These are phyloP conservation scores for Therioaphis trifolii DNA, from an alignment of 2,888 invertebrate genomes.

Conservation along the genomic window DNA sequence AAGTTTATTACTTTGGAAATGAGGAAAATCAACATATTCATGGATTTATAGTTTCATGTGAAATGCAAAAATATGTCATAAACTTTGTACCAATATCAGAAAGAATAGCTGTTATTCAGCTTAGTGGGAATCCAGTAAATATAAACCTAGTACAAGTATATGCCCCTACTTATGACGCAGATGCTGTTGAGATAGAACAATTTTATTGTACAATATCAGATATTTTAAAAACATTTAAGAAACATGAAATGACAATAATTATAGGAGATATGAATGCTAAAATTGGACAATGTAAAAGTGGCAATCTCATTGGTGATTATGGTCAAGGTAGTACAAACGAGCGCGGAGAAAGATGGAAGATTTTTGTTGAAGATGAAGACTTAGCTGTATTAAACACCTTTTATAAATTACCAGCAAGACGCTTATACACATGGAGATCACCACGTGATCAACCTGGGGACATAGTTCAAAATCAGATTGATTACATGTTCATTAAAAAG, in stretches of 20 bases:
- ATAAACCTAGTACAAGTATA: slow-evolving; percentile 38
- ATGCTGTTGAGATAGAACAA: slow-evolving; percentile 48
- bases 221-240: slow-evolving; percentile 1
- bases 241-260: slow-evolving; percentile 43
- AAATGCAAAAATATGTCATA: slow-evolving; percentile 50
- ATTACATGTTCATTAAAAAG: slow-evolving; percentile 44
- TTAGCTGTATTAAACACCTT: no score
- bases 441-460: slow-evolving; percentile 30
- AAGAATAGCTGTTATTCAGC: no score
- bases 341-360: no score
- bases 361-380: no score
- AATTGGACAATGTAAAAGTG: slow-evolving; percentile 39
- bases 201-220: slow-evolving; percentile 30
- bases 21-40: no score
- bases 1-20: no score
- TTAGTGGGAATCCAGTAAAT: no score
- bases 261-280: slow-evolving; percentile 40
- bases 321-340: no score
- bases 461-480: slow-evolving; percentile 50
- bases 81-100: no score
- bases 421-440: no score
- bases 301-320: slow-evolving; percentile 32
- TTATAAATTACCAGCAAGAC: no score
- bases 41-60: slow-evolving; percentile 36
- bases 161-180: no score